Percentiles rank a stretch among this genome's conserved stretches.
Conservation (phyloP, 2,113 vertebrate genomes). For the Puffinus mauretanicus region DNA sequence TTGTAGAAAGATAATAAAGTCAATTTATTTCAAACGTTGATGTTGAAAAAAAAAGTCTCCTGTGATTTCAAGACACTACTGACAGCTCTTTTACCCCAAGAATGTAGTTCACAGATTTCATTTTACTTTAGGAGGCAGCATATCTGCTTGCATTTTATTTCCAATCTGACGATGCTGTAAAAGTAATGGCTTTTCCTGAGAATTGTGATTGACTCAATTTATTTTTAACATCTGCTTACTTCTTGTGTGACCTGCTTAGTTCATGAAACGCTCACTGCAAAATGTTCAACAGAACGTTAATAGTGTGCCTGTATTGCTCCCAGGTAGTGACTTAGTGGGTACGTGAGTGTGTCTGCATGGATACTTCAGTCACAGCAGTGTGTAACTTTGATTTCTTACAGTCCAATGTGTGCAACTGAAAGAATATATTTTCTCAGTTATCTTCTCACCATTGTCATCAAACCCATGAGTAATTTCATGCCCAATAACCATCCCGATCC, state of each 20-base stretch:
- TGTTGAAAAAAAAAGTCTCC: not conserved
- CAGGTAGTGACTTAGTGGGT: not conserved
- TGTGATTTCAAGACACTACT: not conserved
- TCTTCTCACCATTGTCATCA: conserved; percentile 89
- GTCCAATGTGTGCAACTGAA: not conserved
- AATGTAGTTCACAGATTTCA: not conserved
- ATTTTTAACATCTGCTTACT: not conserved
- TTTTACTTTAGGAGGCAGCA: not conserved
- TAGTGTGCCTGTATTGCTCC: not conserved
- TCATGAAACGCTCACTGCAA: not conserved
- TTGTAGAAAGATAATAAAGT: not conserved
- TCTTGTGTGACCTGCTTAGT: not conserved
- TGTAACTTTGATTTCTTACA: not conserved
- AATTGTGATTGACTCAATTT: not conserved
- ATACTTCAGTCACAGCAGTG: not conserved
- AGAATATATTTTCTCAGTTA: not conserved
- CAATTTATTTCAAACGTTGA: not conserved
- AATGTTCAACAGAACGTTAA: not conserved
- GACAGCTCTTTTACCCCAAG: not conserved
- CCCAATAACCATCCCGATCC: conserved; percentile 96
- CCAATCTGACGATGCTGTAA: not conserved
- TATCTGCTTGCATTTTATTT: not conserved
- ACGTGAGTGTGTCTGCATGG: not conserved
- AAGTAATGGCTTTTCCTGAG: not conserved
- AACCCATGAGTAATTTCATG: conserved; percentile 97